Conservation (phyloP, 2,113 vertebrate species). For the Xenotilapia caudafasciata region DNA sequence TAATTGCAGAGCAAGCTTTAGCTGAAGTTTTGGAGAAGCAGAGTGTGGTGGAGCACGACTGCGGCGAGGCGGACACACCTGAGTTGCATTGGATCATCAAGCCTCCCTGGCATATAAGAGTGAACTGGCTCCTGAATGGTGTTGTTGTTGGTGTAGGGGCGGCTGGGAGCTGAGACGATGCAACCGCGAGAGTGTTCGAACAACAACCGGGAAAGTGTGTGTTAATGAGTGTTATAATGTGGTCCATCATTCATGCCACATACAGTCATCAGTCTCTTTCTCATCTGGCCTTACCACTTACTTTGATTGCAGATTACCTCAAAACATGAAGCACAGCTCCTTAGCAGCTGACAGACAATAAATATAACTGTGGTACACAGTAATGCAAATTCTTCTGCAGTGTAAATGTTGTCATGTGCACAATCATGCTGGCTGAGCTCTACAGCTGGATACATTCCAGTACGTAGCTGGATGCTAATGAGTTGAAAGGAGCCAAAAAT, state of each 20-base stretch:
- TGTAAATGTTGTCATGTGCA: neutral
- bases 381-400: neutral
- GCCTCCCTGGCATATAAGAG: neutral
- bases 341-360: neutral
- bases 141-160: neutral
- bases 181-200: neutral
- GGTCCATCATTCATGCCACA: neutral
- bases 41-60: neutral
- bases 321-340: neutral
- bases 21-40: neutral
- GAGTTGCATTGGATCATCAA: neutral
- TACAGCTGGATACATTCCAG: neutral
- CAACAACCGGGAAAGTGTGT: neutral
- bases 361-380: neutral
- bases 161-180: neutral
- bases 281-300: neutral
- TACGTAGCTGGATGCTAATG: neutral
- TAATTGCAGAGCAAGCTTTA: neutral
- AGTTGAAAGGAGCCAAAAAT: neutral
- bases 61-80: neutral
- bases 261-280: neutral
- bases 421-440: neutral
- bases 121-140: neutral
- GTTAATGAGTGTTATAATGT: neutral
- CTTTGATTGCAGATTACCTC: neutral